These are phyloP conservation scores for Drosophila sp. DNA, from an alignment of 1,140 invertebrate species.

Conservation along the genomic window DNA sequence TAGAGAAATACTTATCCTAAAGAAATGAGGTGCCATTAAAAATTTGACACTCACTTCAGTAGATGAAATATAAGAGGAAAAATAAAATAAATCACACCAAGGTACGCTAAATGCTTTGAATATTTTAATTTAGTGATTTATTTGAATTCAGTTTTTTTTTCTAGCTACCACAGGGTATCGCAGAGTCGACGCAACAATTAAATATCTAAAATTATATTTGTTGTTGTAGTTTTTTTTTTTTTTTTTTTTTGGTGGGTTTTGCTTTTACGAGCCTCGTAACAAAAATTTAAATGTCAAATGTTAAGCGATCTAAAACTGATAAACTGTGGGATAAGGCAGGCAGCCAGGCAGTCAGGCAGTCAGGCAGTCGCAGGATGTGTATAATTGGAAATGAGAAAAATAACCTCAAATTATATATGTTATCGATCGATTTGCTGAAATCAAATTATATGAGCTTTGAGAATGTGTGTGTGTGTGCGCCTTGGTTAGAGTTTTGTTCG, in stretches of 20 bases:
- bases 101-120: too few species aligned
- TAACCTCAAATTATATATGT: conserved; percentile 13
- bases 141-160: too few species aligned
- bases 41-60: too few species aligned
- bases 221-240: not conserved
- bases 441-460: not conserved
- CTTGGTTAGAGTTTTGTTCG: not conserved
- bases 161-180: not conserved
- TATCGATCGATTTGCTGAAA: not conserved
- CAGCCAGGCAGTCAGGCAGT: too few species aligned
- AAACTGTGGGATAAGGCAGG: conserved; percentile 62
- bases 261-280: conserved; percentile 50
- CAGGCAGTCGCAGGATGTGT: conserved; percentile 31
- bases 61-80: too few species aligned
- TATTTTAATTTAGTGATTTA: too few species aligned
- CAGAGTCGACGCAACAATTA: not conserved
- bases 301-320: conserved; percentile 49
- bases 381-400: conserved; percentile 18
- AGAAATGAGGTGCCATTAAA: too few species aligned
- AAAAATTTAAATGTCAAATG: conserved; percentile 53
- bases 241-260: conserved; percentile 33
- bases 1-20: too few species aligned
- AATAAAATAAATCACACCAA: too few species aligned
- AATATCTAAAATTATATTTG: not conserved
- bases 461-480: conserved; percentile 7